Percentiles rank a stretch among this genome's conserved stretches.
Evolutionary conservation across 2,797 vertebrate genomes (phyloP).

Genomic region (Syngnathus acus): DNA sequence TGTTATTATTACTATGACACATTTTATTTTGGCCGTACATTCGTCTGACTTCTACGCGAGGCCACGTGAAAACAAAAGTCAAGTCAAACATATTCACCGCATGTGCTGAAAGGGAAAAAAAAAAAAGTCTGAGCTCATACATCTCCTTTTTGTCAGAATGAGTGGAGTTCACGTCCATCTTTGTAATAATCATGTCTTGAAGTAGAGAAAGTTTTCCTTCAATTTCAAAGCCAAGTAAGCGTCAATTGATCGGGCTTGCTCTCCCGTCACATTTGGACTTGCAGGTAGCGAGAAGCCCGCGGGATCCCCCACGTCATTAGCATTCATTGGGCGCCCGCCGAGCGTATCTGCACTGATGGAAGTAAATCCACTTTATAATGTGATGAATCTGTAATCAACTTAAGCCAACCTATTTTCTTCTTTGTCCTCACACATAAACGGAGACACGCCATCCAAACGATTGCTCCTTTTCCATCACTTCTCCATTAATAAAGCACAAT

Average conservation of each 20-base stretch:
- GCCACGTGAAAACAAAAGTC: too few relatives aligned
- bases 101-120: too few relatives aligned
- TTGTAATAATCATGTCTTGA: background rate
- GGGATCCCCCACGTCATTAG: conserved; percentile 4
- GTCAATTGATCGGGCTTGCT: background rate
- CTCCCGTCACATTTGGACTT: conserved; percentile 5
- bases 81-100: too few relatives aligned
- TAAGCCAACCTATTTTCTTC: conserved; percentile 8
- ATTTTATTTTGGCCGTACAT: too few relatives aligned
- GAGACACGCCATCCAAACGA: conserved; percentile 4
- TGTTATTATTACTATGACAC: too few relatives aligned
- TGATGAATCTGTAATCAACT: conserved; percentile 5
- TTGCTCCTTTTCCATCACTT: conserved; percentile 5
- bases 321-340: conserved; percentile 8
- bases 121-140: too few relatives aligned
- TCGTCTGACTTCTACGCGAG: too few relatives aligned
- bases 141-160: too few relatives aligned
- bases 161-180: too few relatives aligned
- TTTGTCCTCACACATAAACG: conserved; percentile 8
- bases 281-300: background rate
- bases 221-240: conserved; percentile 1
- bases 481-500: conserved; percentile 21
- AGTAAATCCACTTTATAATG: conserved; percentile 10
- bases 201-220: conserved; percentile 1
- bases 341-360: conserved; percentile 14